Evolutionary conservation across 2,113 vertebrate genomes (phyloP).

Genomic region (Oryzias curvinotus): DNA sequence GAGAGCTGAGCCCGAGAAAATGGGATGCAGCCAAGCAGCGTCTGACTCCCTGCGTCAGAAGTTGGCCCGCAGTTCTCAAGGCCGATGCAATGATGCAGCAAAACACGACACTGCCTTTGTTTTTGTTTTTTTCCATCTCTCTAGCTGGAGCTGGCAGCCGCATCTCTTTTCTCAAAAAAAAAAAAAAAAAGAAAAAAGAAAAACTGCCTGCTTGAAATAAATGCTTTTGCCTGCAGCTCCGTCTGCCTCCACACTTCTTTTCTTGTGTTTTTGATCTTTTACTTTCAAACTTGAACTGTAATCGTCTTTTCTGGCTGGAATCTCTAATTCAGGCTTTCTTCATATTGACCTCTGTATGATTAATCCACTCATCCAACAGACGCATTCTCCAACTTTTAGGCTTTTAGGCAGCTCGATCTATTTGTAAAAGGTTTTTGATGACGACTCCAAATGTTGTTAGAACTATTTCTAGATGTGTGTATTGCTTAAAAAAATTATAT

Average conservation of each 20-base stretch:
- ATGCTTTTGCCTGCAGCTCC: constrained; percentile 35
- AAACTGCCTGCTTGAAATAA: constrained; percentile 28
- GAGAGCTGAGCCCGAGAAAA: constrained; percentile 39
- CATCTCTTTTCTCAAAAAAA: constrained; percentile 27
- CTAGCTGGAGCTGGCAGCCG: constrained; percentile 35
- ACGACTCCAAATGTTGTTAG: no score
- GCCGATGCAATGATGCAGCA: constrained; percentile 55
- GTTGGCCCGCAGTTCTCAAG: constrained; percentile 38
- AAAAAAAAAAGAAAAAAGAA: constrained; percentile 14
- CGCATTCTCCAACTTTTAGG: no score
- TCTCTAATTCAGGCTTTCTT: constrained; percentile 1
- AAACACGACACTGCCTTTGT: constrained; percentile 50
- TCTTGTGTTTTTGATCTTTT: neutral
- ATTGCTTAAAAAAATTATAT: no score
- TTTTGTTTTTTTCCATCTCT: constrained; percentile 2
- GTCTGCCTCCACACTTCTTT: constrained; percentile 19
- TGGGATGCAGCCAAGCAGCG: constrained; percentile 49
- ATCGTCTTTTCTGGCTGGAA: neutral
- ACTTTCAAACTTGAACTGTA: neutral
- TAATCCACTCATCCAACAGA: neutral
- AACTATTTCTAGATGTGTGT: no score
- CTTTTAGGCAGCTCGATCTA: no score
- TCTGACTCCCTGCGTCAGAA: constrained; percentile 47
- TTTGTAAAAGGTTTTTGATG: no score
- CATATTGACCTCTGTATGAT: neutral